These are phyloP conservation scores for Taurulus bubalis DNA, from an alignment of 2,113 vertebrate species.

Conservation along the genomic window DNA sequence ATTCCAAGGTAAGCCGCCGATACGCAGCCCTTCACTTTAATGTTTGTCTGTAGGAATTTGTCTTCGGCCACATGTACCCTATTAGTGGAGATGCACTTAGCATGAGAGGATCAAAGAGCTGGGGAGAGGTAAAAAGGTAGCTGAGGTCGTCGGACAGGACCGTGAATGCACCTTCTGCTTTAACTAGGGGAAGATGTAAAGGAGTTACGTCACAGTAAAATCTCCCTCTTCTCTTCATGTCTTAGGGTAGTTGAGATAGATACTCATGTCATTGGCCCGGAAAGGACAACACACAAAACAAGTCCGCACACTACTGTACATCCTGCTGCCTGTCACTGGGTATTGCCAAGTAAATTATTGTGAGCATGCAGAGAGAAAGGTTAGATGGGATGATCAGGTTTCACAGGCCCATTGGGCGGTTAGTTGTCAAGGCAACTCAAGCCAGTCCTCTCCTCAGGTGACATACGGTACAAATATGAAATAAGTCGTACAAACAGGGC, in stretches of 20 bases:
- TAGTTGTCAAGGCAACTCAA: slow-evolving; percentile 55
- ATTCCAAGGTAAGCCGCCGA: slow-evolving; percentile 40
- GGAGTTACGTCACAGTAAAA: not conserved
- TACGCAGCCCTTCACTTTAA: slow-evolving; percentile 5
- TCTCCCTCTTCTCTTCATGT: not conserved
- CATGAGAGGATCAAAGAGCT: slow-evolving; percentile 12
- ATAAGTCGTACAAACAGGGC: not conserved
- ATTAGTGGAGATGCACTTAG: slow-evolving; percentile 33
- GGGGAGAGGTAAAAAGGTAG: not conserved
- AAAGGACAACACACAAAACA: not conserved
- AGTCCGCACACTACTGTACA: not conserved
- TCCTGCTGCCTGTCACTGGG: slow-evolving; percentile 16
- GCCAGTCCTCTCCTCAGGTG: slow-evolving; percentile 22
- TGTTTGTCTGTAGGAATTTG: slow-evolving; percentile 22
- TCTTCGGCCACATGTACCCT: slow-evolving; percentile 12
- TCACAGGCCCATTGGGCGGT: slow-evolving; percentile 39
- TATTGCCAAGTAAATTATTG: slow-evolving; percentile 41
- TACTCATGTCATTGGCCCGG: not conserved
- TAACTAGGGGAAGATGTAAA: not conserved
- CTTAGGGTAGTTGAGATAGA: not conserved
- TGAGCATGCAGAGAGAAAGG: slow-evolving; percentile 53
- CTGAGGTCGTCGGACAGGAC: not conserved
- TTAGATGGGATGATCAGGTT: slow-evolving; percentile 60
- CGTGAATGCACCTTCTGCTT: not conserved
- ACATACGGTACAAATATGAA: slow-evolving; percentile 25